Evolutionary conservation across 2,888 invertebrate species (phyloP).

Genomic region (Caenorhabditis virilis): DNA sequence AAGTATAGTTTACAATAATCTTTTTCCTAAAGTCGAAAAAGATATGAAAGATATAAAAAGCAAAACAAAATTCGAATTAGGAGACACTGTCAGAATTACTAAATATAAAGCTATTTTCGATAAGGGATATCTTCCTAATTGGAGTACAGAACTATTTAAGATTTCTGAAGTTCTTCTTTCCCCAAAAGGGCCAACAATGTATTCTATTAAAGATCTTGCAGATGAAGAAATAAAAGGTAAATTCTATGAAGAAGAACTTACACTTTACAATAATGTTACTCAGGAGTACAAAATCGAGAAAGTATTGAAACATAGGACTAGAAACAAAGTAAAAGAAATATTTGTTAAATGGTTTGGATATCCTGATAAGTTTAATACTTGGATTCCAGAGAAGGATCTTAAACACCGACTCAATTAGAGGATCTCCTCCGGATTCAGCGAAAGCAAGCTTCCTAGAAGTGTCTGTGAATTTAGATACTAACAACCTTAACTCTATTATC

Average conservation of each 20-base stretch:
- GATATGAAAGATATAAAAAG: slow-evolving; percentile 3
- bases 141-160: slow-evolving; percentile 32
- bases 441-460: too few species aligned
- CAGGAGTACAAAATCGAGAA: slow-evolving; percentile 33
- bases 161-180: slow-evolving; percentile 20
- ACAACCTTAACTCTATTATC: slow-evolving; percentile 44
- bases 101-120: slow-evolving; percentile 44
- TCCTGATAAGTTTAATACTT: slow-evolving; percentile 37
- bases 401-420: too few species aligned
- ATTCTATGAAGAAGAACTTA: slow-evolving; percentile 39
- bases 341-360: slow-evolving; percentile 40
- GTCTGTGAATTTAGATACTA: slow-evolving; percentile 14
- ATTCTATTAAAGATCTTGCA: slow-evolving; percentile 24
- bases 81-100: slow-evolving; percentile 39
- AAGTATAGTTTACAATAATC: slow-evolving; percentile 14
- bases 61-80: slow-evolving; percentile 15
- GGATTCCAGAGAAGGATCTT: slow-evolving; percentile 18
- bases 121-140: slow-evolving; percentile 39
- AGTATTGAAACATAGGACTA: slow-evolving; percentile 13
- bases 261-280: slow-evolving; percentile 27
- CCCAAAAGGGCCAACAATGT: slow-evolving; percentile 2
- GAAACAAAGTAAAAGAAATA: slow-evolving; percentile 16
- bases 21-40: slow-evolving; percentile 3
- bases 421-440: too few species aligned
- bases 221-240: slow-evolving; percentile 40